Conservation (phyloP, 2,797 vertebrate genomes). For the Poeciliopsis gracilis region DNA sequence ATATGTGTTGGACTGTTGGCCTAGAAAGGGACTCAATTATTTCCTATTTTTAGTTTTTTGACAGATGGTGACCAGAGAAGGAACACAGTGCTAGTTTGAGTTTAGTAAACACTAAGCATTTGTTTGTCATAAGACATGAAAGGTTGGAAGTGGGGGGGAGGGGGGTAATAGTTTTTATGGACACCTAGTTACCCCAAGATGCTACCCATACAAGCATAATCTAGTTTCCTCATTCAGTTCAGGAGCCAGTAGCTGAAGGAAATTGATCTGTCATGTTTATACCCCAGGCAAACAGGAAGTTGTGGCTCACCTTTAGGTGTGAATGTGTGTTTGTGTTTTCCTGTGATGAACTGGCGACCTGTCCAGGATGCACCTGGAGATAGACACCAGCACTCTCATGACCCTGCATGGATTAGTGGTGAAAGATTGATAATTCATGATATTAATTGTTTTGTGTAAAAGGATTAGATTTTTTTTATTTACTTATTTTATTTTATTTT, state of each 20-base stretch:
- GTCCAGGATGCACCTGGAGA: neutral
- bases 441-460: neutral
- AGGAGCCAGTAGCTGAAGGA: neutral
- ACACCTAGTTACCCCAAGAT: neutral
- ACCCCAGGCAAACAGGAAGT: constrained; percentile 1
- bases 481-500: no score
- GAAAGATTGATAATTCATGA: neutral
- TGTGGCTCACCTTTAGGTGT: neutral
- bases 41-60: neutral
- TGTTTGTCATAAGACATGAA: neutral
- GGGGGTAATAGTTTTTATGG: neutral
- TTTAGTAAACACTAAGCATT: neutral
- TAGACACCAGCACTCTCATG: neutral
- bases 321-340: neutral
- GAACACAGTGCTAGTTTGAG: neutral
- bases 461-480: neutral
- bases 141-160: neutral
- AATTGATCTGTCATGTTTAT: neutral
- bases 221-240: neutral
- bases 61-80: neutral
- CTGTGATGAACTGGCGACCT: neutral
- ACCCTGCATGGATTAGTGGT: neutral
- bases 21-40: neutral
- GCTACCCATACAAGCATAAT: neutral
- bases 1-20: neutral